A percentile compares a stretch with the other conserved stretches of the same genome.
phyloP scores from a whole-genome alignment of 2,113 vertebrate species.

The Trichomycterus rosablanca region DNA sequence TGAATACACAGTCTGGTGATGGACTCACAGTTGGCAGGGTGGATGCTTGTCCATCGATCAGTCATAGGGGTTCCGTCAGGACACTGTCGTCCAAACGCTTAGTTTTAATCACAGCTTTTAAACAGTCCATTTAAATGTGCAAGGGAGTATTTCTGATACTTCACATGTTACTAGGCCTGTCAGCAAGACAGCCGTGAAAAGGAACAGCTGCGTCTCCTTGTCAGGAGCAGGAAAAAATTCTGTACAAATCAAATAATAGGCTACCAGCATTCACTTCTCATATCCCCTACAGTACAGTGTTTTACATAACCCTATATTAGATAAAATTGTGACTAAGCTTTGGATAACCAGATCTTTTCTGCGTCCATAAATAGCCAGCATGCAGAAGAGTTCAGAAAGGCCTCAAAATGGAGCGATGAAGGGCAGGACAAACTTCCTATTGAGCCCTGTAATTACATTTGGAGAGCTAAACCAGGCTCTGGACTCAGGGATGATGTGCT shows the following conservation, averaged over 20 bases:
- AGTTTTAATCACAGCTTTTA: conserved; percentile 65
- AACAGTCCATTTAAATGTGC: conserved; percentile 54
- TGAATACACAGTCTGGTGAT: conserved; percentile 50
- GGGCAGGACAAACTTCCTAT: conserved; percentile 34
- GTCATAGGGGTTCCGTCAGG: conserved; percentile 64
- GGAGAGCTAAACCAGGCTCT: conserved; percentile 29
- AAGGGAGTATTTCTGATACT: conserved; percentile 76
- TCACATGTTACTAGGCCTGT: conserved; percentile 80
- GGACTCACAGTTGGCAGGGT: conserved; percentile 54
- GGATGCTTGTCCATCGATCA: conserved; percentile 62
- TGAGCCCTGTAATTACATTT: conserved; percentile 44
- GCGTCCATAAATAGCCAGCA: conserved; percentile 25
- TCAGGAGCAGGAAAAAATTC: too few relatives aligned
- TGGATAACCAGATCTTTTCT: conserved; percentile 23
- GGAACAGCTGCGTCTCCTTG: conserved; percentile 64
- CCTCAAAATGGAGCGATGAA: conserved; percentile 35
- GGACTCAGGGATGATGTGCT: conserved; percentile 30
- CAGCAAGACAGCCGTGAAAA: conserved; percentile 78
- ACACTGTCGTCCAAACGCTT: conserved; percentile 59
- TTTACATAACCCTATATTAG: conserved; percentile 6
- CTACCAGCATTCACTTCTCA: too few relatives aligned
- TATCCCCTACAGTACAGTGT: too few relatives aligned
- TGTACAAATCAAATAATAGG: too few relatives aligned
- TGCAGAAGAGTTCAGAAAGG: conserved; percentile 24
- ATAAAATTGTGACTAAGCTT: conserved; percentile 6